Base-by-base conservation (phyloP, 2,888 invertebrate species). In the Dicranocentrus wangi region DNA sequence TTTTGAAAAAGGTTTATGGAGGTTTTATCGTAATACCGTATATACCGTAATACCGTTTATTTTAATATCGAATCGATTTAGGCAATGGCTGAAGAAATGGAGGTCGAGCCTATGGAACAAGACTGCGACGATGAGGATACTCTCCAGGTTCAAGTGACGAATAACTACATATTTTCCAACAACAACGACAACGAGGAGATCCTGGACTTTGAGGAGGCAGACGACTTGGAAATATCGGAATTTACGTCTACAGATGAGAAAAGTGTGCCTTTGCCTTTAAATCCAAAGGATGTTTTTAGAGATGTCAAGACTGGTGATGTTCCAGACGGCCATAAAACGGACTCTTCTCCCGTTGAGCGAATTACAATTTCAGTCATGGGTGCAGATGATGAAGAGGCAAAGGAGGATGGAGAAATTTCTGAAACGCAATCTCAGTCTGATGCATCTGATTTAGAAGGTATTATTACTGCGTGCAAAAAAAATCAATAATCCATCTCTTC, bases 361-460 rank as follows among this genome's bases (percentile, higher is more conserved):
- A 78, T 78, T 3, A 61, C 69, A 1, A 71, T 73, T 13, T 72
- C 80, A 13, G 73, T 80, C 21, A 17, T 47, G 3, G 58, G 32
- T 8, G 47, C 70, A 2, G 42, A 78, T 21, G 32, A 53, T 68
- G 69, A 61, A 0, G 70, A 69, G 0, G 39, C 61, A 23, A 79
- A 81, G 15, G 83, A 76, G 21, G 81, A 78, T 66, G 75, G 73
- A 13, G 83, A 80, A 72, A 66, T 76, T 15, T 81, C 75, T 1
- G 81, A 75, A 28, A 65, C 73, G 5, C 60, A 73, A 5, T 71
- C 71, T 0, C 65, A 69, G 3, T 81, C 81, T 1, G 66, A 39
- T 25, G 43, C 3, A n/a, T 72, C 71, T 5, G 65, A 78, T 47
- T 19, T 2, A 51, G 66, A 63, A 32, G 53, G 63, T 58, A 70